Conservation (phyloP, 2,888 invertebrate species). For the Lissonota sp. region DNA sequence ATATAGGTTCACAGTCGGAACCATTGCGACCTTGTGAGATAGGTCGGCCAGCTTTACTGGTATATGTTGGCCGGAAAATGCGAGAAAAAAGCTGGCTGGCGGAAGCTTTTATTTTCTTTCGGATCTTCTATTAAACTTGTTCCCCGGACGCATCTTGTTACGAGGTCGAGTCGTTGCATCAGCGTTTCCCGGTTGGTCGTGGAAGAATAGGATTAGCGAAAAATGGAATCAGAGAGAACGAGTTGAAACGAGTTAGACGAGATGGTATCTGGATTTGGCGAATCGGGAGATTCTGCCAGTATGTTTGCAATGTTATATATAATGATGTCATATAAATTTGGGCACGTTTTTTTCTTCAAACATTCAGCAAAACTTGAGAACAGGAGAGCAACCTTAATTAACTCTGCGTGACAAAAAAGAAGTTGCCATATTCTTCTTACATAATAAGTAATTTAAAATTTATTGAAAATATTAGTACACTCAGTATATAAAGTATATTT, state of each 20-base stretch:
- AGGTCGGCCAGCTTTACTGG: conserved; percentile 12
- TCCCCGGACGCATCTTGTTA: conserved; percentile 56
- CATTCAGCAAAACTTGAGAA: too few relatives aligned
- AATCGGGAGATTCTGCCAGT: too few relatives aligned
- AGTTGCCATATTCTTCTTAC: too few relatives aligned
- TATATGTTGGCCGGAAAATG: conserved; percentile 35
- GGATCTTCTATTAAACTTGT: conserved; percentile 48
- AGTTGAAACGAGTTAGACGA: background rate
- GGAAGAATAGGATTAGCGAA: conserved; percentile 17
- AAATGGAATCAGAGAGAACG: conserved; percentile 13
- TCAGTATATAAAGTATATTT: too few relatives aligned
- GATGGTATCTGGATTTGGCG: too few relatives aligned
- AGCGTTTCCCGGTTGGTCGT: conserved; percentile 39
- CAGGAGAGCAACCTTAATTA: too few relatives aligned
- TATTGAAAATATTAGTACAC: too few relatives aligned
- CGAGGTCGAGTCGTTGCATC: conserved; percentile 35
- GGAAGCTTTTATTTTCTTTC: conserved; percentile 52
- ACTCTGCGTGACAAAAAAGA: too few relatives aligned
- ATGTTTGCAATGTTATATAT: too few relatives aligned
- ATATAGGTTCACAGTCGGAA: conserved; percentile 22
- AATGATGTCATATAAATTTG: too few relatives aligned
- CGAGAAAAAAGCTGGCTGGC: conserved; percentile 6
- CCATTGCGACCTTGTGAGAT: conserved; percentile 33
- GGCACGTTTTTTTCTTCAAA: too few relatives aligned
- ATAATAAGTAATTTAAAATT: too few relatives aligned